Conservation (phyloP, 2,113 vertebrate species). For the Cavia aperea region DNA sequence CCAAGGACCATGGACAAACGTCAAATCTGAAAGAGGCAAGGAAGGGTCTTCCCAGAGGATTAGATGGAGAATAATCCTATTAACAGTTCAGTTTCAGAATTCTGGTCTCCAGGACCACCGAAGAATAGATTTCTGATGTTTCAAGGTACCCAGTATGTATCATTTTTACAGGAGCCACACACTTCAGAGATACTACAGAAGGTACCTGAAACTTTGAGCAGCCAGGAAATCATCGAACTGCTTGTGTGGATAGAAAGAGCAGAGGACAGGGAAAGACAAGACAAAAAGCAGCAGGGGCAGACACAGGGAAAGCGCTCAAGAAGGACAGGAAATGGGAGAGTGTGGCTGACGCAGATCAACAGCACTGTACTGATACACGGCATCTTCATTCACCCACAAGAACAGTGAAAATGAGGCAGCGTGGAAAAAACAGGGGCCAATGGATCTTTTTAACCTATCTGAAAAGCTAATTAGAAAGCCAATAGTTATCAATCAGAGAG, state of each 20-base stretch:
- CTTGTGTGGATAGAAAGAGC: rapidly evolving
- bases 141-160: rapidly evolving
- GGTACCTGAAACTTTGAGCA: rapidly evolving
- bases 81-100: not conserved
- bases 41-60: not conserved
- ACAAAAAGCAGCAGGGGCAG: not conserved
- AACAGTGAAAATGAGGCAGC: not conserved
- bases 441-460: not conserved
- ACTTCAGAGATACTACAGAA: not conserved
- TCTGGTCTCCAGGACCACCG: not conserved
- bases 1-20: too few species aligned
- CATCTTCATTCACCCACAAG: not conserved
- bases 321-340: not conserved
- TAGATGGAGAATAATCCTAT: rapidly evolving
- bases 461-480: constrained; percentile 42
- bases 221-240: rapidly evolving
- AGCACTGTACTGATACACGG: rapidly evolving
- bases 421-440: not conserved
- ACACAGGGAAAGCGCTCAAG: rapidly evolving
- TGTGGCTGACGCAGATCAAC: not conserved
- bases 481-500: constrained; percentile 18
- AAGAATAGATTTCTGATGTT: rapidly evolving
- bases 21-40: rapidly evolving
- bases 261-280: rapidly evolving
- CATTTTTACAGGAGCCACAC: too few species aligned